These are phyloP conservation scores for Chrysolina oricalcia DNA, from an alignment of 2,888 invertebrate species.

Conservation along the genomic window DNA sequence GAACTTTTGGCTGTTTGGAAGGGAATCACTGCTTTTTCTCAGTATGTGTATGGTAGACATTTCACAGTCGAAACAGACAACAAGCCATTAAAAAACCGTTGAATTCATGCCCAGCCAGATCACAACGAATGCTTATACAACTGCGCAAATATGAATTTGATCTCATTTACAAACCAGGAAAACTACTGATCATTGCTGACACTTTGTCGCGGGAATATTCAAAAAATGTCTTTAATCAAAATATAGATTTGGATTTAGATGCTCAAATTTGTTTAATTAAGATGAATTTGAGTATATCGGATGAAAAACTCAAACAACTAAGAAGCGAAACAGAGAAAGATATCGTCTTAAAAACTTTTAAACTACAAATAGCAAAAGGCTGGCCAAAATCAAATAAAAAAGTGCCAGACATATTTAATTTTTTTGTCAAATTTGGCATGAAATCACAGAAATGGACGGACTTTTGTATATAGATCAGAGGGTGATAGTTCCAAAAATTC, in stretches of 20 bases:
- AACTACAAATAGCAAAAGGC: constrained; percentile 51
- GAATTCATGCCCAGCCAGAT: constrained; percentile 35
- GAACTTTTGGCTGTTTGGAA: constrained; percentile 56
- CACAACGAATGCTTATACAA: constrained; percentile 45
- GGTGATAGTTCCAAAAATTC: constrained; percentile 40
- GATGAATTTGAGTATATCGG: constrained; percentile 26
- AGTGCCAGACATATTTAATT: constrained; percentile 38
- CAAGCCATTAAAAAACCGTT: constrained; percentile 47
- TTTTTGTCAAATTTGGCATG: constrained; percentile 41
- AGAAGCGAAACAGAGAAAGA: constrained; percentile 44
- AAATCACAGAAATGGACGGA: constrained; percentile 42
- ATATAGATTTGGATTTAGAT: constrained; percentile 38
- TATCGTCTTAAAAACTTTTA: constrained; percentile 51
- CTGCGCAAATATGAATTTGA: constrained; percentile 44
- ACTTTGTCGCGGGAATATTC: constrained; percentile 41
- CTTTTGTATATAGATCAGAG: constrained; percentile 48
- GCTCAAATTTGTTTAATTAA: constrained; percentile 37
- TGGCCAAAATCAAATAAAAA: constrained; percentile 56
- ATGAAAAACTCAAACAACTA: constrained; percentile 40
- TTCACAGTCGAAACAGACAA: constrained; percentile 54
- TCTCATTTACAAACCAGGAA: constrained; percentile 38
- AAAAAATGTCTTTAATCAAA: constrained; percentile 30
- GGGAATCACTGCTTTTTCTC: constrained; percentile 39
- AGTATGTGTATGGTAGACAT: constrained; percentile 51
- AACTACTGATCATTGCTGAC: constrained; percentile 46